phyloP scores from a whole-genome alignment of 1,140 invertebrate species.

The Diorhabda carinulata region DNA sequence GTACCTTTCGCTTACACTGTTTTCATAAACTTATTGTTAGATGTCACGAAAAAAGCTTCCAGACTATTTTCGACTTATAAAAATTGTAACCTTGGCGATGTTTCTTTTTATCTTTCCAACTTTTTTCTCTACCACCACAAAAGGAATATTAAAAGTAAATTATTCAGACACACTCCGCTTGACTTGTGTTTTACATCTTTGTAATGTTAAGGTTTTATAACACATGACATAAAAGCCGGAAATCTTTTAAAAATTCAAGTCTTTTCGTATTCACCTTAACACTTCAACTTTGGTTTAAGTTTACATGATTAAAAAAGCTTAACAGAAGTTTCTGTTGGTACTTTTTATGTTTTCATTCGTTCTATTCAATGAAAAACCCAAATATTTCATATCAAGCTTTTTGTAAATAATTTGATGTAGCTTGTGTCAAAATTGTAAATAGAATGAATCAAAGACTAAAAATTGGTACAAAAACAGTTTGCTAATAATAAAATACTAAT shows the following conservation, averaged over 20 bases:
- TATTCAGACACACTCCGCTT: constrained; percentile 2
- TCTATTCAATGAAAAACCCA: too few relatives aligned
- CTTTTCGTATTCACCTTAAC: not conserved
- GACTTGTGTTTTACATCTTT: not conserved
- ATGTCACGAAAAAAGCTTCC: too few relatives aligned
- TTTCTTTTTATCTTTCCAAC: not conserved
- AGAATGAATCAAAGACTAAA: too few relatives aligned
- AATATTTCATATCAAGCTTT: too few relatives aligned
- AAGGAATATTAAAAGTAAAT: constrained; percentile 3
- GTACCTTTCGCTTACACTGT: too few relatives aligned
- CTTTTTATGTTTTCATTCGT: too few relatives aligned
- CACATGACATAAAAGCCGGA: not conserved
- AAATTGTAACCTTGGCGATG: not conserved
- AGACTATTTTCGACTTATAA: not conserved
- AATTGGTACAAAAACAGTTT: too few relatives aligned
- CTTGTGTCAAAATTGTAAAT: too few relatives aligned
- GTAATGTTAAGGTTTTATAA: constrained; percentile 3
- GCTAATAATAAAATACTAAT: too few relatives aligned
- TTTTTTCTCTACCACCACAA: not conserved
- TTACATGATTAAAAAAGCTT: not conserved
- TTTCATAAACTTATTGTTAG: too few relatives aligned
- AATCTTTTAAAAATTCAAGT: not conserved
- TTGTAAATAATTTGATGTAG: too few relatives aligned
- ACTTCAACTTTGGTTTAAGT: not conserved
- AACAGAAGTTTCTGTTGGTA: too few relatives aligned